Evolutionary conservation across 2,113 vertebrate genomes (phyloP).

Genomic region (Hassar affinis): DNA sequence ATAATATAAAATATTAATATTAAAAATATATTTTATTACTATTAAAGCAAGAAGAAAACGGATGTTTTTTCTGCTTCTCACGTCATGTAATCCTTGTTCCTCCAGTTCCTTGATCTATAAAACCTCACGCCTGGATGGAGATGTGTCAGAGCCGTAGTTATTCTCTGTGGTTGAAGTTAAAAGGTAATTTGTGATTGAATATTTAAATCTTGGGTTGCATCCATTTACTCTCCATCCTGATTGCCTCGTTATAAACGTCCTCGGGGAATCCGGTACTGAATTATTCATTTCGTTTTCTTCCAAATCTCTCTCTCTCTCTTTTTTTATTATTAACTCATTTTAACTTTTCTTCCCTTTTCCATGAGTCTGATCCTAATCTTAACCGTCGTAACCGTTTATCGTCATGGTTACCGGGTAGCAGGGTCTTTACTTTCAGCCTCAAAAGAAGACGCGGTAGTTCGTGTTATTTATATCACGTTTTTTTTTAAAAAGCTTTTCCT

Average conservation of each 20-base stretch:
- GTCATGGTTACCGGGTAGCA: neutral
- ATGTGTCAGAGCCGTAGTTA: neutral
- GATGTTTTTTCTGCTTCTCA: too few relatives aligned
- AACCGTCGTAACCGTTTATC: neutral
- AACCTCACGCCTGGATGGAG: neutral
- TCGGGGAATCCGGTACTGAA: neutral
- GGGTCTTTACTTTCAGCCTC: neutral
- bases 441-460: neutral
- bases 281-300: neutral
- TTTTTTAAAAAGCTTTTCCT: too few relatives aligned
- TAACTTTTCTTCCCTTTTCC: neutral
- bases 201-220: conserved; percentile 1
- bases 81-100: too few relatives aligned
- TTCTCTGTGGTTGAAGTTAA: neutral
- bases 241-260: conserved; percentile 2
- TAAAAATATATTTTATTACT: too few relatives aligned
- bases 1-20: too few relatives aligned
- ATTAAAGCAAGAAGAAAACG: too few relatives aligned
- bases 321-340: neutral
- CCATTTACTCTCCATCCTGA: conserved; percentile 1
- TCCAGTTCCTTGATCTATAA: neutral
- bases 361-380: neutral
- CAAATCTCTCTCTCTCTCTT: neutral
- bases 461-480: neutral
- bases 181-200: neutral